Evolutionary conservation across 2,113 vertebrate genomes (phyloP).

Genomic region (Dryoscopus gambensis): DNA sequence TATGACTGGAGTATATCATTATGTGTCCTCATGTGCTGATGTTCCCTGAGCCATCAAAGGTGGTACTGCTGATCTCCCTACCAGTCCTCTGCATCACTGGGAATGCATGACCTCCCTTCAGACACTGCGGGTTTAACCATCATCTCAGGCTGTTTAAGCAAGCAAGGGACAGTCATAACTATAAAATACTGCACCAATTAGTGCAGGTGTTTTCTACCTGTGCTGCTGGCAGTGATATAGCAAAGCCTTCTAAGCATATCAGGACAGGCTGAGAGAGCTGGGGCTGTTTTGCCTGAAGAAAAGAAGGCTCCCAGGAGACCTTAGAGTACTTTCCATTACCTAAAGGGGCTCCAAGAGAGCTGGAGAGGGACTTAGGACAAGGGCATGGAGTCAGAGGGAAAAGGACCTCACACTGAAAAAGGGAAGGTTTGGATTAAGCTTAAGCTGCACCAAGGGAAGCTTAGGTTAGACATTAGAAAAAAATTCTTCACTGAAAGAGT

Average conservation of each 20-base stretch:
- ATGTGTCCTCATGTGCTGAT: not conserved
- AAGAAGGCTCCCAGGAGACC: not conserved
- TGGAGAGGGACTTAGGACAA: not conserved
- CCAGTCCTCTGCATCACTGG: not conserved
- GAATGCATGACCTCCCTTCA: rapidly evolving
- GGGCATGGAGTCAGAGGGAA: not conserved
- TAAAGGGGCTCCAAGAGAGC: not conserved
- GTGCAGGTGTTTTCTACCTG: not conserved
- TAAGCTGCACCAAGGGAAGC: too few species aligned
- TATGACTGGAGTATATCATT: not conserved
- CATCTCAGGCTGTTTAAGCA: not conserved
- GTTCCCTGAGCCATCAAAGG: not conserved
- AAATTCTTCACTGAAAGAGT: too few species aligned
- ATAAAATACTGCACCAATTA: not conserved
- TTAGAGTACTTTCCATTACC: not conserved
- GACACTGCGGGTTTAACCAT: not conserved
- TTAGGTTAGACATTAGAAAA: too few species aligned
- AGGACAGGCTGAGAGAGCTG: not conserved
- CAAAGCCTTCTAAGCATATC: not conserved
- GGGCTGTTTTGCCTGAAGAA: not conserved
- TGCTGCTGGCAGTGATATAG: not conserved
- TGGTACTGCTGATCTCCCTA: not conserved
- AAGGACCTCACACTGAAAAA: not conserved
- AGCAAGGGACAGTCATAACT: not conserved
- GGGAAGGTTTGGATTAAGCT: not conserved